Evolutionary conservation across 2,888 invertebrate species (phyloP).

Genomic region (Acleris laterana): DNA sequence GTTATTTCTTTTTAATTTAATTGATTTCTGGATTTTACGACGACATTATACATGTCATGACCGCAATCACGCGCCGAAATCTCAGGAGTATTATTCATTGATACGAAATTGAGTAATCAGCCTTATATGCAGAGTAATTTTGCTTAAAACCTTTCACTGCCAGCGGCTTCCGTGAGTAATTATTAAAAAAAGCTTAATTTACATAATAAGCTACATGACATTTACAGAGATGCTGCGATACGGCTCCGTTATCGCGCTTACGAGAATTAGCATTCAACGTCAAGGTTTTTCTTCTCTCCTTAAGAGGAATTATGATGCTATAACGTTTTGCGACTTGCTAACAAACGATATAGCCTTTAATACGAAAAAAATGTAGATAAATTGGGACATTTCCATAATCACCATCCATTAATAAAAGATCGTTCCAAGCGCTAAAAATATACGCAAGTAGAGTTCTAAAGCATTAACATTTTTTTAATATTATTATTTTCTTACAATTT

Average conservation of each 20-base stretch:
- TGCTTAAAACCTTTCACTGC: constrained; percentile 44
- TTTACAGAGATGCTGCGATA: constrained; percentile 40
- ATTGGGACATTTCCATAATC: constrained; percentile 45
- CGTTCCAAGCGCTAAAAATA: constrained; percentile 46
- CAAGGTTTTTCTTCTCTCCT: constrained; percentile 26
- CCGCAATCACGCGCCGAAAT: constrained; percentile 38
- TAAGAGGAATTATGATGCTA: constrained; percentile 27
- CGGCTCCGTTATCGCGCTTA: constrained; percentile 25
- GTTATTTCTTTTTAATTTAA: constrained; percentile 22
- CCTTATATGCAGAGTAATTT: constrained; percentile 38
- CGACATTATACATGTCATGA: constrained; percentile 24
- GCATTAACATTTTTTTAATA: constrained; percentile 25
- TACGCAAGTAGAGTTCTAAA: constrained; percentile 30
- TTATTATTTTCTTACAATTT: constrained; percentile 42
- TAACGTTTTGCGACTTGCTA: constrained; percentile 22
- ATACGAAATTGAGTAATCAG: constrained; percentile 50
- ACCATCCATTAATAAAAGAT: constrained; percentile 39
- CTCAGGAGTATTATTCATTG: constrained; percentile 27
- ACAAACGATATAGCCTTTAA: constrained; percentile 9
- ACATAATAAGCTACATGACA: constrained; percentile 51
- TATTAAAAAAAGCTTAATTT: constrained; percentile 52
- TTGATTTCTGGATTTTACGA: constrained; percentile 20
- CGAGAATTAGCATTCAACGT: constrained; percentile 30
- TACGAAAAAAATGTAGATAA: constrained; percentile 33
- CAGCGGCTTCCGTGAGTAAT: constrained; percentile 41